A percentile compares a stretch with the other conserved stretches of the same genome.
phyloP scores from a whole-genome alignment of 2,113 vertebrate genomes.

The Gobio gobio region DNA sequence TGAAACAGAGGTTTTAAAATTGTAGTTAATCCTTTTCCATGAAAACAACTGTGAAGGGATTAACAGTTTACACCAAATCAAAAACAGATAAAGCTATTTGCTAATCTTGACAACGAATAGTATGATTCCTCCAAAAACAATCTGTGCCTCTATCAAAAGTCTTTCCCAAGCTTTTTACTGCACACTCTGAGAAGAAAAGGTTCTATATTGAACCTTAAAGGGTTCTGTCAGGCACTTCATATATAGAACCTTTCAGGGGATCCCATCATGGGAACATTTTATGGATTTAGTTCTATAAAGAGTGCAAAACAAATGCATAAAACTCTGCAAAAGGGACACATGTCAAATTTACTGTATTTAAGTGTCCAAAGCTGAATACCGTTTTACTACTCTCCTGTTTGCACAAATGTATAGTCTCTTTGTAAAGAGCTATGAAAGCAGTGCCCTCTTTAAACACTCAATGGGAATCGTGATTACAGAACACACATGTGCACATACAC shows the following conservation, averaged over 20 bases:
- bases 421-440: slow-evolving; percentile 18
- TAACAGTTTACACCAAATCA: slow-evolving; percentile 27
- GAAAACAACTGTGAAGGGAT: slow-evolving; percentile 27
- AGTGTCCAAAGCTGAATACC: background rate
- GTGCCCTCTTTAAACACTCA: background rate
- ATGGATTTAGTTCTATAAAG: too few species aligned
- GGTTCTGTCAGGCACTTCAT: too few species aligned
- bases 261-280: too few species aligned
- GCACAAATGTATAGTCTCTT: background rate
- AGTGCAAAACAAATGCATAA: too few species aligned
- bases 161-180: background rate
- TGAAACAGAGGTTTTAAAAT: slow-evolving; percentile 41
- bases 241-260: too few species aligned
- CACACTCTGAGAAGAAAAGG: too few species aligned
- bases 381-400: background rate
- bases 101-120: slow-evolving; percentile 17
- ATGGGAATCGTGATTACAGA: slow-evolving; percentile 16
- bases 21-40: background rate
- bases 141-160: background rate
- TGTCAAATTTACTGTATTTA: background rate
- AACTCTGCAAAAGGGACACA: too few species aligned
- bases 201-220: too few species aligned
- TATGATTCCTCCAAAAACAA: background rate
- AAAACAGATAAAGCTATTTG: slow-evolving; percentile 30
- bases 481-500: slow-evolving; percentile 11